Percentiles rank a stretch among this genome's conserved stretches.
Evolutionary conservation across 2,113 vertebrate genomes (phyloP).

Genomic region (Chaetodon trifascialis): DNA sequence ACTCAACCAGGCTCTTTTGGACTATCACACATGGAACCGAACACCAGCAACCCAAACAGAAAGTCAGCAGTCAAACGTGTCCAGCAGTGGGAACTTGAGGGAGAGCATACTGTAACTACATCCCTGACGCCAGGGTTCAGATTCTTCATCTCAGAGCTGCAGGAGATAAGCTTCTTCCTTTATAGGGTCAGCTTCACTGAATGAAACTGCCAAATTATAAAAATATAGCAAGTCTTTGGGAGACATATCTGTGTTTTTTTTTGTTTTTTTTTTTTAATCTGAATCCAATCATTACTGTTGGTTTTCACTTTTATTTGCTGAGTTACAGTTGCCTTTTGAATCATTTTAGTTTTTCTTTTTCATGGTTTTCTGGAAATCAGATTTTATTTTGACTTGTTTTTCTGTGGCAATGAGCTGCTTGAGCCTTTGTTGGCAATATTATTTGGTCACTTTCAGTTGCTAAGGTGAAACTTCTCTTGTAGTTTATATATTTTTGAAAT

Average conservation of each 20-base stretch:
- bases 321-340: constrained; percentile 25
- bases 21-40: constrained; percentile 82
- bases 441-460: constrained; percentile 49
- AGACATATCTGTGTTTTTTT: constrained; percentile 21
- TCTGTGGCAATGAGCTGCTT: constrained; percentile 54
- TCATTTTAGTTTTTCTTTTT: constrained; percentile 34
- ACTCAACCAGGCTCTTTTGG: constrained; percentile 83
- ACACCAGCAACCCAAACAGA: background rate
- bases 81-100: constrained; percentile 56
- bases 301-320: constrained; percentile 48
- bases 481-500: constrained; percentile 26
- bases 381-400: constrained; percentile 37
- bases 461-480: constrained; percentile 11
- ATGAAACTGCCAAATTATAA: background rate
- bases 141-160: background rate
- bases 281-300: constrained; percentile 40
- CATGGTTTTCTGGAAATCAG: constrained; percentile 4
- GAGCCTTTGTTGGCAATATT: constrained; percentile 8
- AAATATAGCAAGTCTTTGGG: constrained; percentile 24
- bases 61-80: background rate
- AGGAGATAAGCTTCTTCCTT: background rate
- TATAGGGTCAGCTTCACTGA: background rate
- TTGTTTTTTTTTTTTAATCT: constrained; percentile 47
- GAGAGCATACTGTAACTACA: constrained; percentile 79
- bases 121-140: background rate